These are phyloP conservation scores for Pterocles orientalis DNA, from an alignment of 2,113 vertebrate genomes.

Conservation along the genomic window DNA sequence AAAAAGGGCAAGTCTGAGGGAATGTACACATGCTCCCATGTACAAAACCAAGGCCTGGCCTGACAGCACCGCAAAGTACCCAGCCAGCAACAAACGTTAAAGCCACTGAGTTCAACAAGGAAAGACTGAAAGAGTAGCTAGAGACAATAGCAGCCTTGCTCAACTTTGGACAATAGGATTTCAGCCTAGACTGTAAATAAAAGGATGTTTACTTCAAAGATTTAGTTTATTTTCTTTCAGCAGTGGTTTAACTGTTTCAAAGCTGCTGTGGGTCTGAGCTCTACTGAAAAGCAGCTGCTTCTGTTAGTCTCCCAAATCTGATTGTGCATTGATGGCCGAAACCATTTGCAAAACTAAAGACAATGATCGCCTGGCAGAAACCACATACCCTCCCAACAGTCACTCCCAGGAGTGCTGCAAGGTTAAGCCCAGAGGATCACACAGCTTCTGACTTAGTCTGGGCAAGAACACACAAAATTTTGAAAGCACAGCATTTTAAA, in stretches of 20 bases:
- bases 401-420: background rate
- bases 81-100: background rate
- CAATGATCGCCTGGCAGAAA: background rate
- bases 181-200: background rate
- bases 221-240: background rate
- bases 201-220: background rate
- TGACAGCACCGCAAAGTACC: background rate
- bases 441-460: background rate
- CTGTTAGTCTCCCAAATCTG: background rate
- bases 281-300: background rate
- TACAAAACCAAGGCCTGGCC: background rate
- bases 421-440: background rate
- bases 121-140: background rate
- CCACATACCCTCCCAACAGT: background rate
- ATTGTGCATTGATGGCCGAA: background rate
- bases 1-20: background rate
- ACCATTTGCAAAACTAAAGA: background rate
- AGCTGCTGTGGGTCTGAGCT: background rate
- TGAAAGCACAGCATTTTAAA: background rate
- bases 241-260: background rate
- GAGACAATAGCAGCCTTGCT: background rate
- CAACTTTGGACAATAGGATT: background rate
- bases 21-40: rapidly evolving
- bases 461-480: background rate
- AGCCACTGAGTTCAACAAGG: background rate